These are phyloP conservation scores for Hermatobates lingyangjiaoensis DNA, from an alignment of 1,140 invertebrate species.

Conservation along the genomic window DNA sequence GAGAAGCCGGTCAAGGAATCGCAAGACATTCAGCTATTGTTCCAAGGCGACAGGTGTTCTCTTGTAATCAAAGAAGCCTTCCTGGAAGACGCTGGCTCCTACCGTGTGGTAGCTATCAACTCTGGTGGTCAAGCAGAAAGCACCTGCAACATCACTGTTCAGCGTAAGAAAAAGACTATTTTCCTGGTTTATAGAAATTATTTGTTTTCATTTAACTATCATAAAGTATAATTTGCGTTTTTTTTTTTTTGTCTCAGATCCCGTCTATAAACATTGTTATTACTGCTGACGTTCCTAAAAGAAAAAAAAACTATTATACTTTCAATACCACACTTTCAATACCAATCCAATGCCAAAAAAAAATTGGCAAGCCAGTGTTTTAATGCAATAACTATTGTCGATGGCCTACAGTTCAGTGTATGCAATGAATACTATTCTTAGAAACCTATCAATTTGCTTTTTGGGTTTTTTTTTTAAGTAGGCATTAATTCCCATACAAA, in stretches of 20 bases:
- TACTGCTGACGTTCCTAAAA: too few species aligned
- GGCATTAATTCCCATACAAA: too few species aligned
- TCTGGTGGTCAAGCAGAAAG: conserved; percentile 58
- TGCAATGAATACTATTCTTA: too few species aligned
- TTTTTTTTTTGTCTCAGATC: neutral
- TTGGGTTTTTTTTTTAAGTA: too few species aligned
- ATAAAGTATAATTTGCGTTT: neutral
- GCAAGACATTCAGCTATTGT: conserved; percentile 55
- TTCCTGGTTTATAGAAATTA: neutral
- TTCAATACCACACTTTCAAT: too few species aligned
- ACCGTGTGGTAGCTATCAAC: conserved; percentile 65
- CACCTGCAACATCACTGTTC: conserved; percentile 41
- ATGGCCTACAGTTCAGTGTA: too few species aligned
- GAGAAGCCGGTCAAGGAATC: conserved; percentile 67
- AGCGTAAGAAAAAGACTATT: conserved; percentile 21
- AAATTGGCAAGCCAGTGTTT: too few species aligned
- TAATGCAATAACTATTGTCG: too few species aligned
- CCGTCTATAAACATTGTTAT: neutral
- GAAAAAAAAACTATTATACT: too few species aligned
- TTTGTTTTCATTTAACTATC: neutral
- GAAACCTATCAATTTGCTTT: too few species aligned
- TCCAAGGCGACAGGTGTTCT: conserved; percentile 63
- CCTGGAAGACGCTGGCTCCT: conserved; percentile 54
- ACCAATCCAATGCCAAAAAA: too few species aligned
- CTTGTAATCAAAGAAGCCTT: conserved; percentile 54